Evolutionary conservation across 2,888 invertebrate species (phyloP), one percentile per base, ranked within the genome.

Genomic region (Branchipolynoe longqiensis): DNA sequence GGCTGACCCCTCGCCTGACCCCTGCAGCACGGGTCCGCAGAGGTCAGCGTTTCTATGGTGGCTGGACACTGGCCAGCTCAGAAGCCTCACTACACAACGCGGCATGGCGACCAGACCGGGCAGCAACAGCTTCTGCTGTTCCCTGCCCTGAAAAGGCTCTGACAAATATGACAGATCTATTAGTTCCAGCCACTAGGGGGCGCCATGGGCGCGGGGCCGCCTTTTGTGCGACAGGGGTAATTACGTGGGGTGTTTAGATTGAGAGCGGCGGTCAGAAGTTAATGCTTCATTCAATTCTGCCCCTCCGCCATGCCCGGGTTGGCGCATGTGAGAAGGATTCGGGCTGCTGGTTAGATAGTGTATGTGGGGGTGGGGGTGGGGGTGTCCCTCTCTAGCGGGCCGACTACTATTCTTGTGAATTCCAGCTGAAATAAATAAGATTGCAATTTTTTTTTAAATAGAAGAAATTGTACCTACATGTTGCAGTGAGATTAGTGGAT

Each of bases 151-250:
- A 62, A 62, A 62, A 31, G 31, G 28, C 62, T 25, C 62, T 28
- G 62, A 62, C 62, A 62, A 25, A 62, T 69, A 69, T 69, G 38
- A 69, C 36, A 69, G 36, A 38, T 69, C 33, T 69, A 69, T 69
- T 69, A 69, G 25, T 18, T 25, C 62, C 25, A 25, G n/a, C 12
- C 62, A 4, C 31, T 28, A 31, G 25, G 28, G n/a, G n/a, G 36
- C 69, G 1, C 38, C 36, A 1, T 12, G 18, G 22, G 38, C 69
- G 69, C 69, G 22, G 38, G 6, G 36, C 38, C 69, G 3, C 8
- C 36, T n/a, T 69, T 69, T 69, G 69, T 69, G 14, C 3, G 62
- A 2, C 69, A 18, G 18, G 48, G 69, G 69, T 69, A 36, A 69
- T 69, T 69, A 69, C 18, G 69, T 4, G 36, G 18, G 31, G 6